Base-by-base conservation (phyloP, 1,140 invertebrate genomes). In the Diorhabda sublineata region DNA sequence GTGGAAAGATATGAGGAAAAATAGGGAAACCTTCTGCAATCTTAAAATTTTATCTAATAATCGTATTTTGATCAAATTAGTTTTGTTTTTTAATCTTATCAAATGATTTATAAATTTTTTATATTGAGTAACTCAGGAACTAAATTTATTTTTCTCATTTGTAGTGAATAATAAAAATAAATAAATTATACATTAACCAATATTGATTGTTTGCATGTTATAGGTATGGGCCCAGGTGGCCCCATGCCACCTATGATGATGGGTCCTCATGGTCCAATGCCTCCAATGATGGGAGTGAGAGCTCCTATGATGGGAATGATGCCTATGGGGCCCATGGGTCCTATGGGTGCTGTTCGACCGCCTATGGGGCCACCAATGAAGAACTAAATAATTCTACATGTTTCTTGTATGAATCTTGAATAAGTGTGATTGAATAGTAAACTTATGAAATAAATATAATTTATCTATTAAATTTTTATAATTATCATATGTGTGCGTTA, bases 281-380 rank as follows among this genome's bases (percentile, higher is more conserved):
- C 90, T 69, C 89, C 91, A 61, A 91, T 94, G 90, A 91, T 93
- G 90, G 90, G 90, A 67, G 90, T 91, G 85, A 82, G 89, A 67
- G 90, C 88, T 45, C 87, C 85, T 42, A 66, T 66, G 64, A 90
- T 90, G 87, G 88, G 88, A 26, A 90, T 91, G 87, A 86, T 91
- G 68, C 90, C 88, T 66, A 87, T 91, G 87, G 87, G 88, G 3
- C 90, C 90, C 2, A 90, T 92, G 84, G 89, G 88, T 42, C 89
- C 87, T 45, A 90, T 92, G 84, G 84, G 87, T 68, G 88, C 87
- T 26, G 86, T 87, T 72, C 81, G 85, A 73, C 86, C 86, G n/a
- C 84, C 82, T 0, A 85, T 88, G 77, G 89, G 89, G 77, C 88
- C 88, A 75, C 88, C 87, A 45, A 60, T 67, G 57, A 67, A 61